Base-by-base conservation (phyloP, 2,888 invertebrate species). In the Dyspetes luteomarginatus region DNA sequence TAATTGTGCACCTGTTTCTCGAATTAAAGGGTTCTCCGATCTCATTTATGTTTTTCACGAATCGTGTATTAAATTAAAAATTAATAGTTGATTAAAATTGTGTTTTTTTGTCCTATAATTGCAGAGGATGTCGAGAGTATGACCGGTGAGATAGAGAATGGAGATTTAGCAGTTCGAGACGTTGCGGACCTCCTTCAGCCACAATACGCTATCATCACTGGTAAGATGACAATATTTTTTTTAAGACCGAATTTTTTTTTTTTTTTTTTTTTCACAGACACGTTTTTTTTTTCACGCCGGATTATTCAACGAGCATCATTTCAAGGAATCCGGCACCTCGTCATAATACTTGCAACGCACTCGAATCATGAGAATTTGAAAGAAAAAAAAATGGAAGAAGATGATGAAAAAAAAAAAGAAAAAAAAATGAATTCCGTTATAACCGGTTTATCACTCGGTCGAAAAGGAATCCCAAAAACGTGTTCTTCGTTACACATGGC, bases 151-250 rank as follows among this genome's bases (percentile, higher is more conserved):
- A 93, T 94, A 77, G 94, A 94, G 80, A 94, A 94, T 88, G 94
- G 94, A 81, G 93, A 94, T 76, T 93, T 95, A 89, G 94, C 94
- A 84, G 96, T 97, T 73, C 94, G 95, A 85, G 97, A 96, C 92
- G 97, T 98, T 87, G 96, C 97, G 50, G 97, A 97, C 91, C 93
- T 98, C 85, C 93, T 98, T 78, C 96, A 97, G 90, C 96, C 97
- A 79, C 97, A 97, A 93, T 98, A 97, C 93, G 97, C 97, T 81
- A 95, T 97, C 90, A 96, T 98, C 85, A 97, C 98, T 83, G 98
- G 94, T 94, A 88, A 90, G 89, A 68, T 3, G 3, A 72, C 3
- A 7, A 36, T 17, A 5, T 24, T n/a, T 30, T 48, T 36, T 15
- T 36, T 0, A 30, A 62, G 4, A n/a, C n/a, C n/a, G n/a, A 12